Conservation (phyloP, 2,888 invertebrate species). For the Oscheius sp. region DNA sequence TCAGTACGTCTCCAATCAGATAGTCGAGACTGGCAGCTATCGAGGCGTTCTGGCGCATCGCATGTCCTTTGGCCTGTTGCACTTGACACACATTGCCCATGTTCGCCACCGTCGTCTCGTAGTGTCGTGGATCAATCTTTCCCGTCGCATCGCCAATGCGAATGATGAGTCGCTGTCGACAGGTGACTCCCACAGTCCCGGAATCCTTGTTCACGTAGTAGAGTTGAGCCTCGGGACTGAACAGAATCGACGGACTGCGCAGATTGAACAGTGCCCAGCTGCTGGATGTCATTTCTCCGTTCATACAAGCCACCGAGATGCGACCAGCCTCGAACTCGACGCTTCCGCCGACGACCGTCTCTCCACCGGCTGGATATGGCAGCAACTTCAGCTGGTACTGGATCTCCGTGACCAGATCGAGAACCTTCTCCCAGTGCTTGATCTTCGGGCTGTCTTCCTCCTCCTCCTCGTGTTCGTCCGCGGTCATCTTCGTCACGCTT, state of each 20-base stretch:
- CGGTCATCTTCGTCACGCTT: background rate
- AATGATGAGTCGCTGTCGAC: slow-evolving; percentile 60
- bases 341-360: slow-evolving; percentile 58
- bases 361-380: slow-evolving; percentile 45
- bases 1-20: slow-evolving; percentile 57
- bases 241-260: slow-evolving; percentile 54
- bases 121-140: too few species aligned
- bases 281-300: slow-evolving; percentile 69
- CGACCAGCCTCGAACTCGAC: slow-evolving; percentile 61
- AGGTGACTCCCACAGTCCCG: slow-evolving; percentile 41
- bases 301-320: slow-evolving; percentile 67
- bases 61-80: slow-evolving; percentile 24
- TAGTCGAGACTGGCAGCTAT: slow-evolving; percentile 55
- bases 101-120: slow-evolving; percentile 20
- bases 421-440: slow-evolving; percentile 50
- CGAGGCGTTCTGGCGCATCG: slow-evolving; percentile 48
- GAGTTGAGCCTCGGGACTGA: slow-evolving; percentile 52
- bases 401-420: slow-evolving; percentile 51
- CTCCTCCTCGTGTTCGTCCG: background rate
- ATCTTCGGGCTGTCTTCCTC: slow-evolving; percentile 30
- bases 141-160: slow-evolving; percentile 48
- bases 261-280: slow-evolving; percentile 72
- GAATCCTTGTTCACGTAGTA: slow-evolving; percentile 33
- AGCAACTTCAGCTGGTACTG: slow-evolving; percentile 48
- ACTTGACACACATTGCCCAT: slow-evolving; percentile 63